phyloP scores from a whole-genome alignment of 2,797 vertebrate species.

The Sebastes diploproa region DNA sequence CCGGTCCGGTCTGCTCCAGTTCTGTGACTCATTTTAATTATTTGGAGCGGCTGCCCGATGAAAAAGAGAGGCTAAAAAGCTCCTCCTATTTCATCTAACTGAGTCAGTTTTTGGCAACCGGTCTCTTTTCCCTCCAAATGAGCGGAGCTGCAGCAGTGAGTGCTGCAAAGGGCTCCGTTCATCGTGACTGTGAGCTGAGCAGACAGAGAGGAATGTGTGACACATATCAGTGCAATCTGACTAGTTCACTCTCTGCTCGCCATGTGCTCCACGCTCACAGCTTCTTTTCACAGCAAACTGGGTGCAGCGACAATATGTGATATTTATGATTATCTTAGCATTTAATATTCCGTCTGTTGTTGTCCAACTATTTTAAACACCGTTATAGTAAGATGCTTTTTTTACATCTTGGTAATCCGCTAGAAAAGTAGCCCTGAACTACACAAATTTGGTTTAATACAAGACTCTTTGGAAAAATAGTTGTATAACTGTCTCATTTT shows the following conservation, averaged over 20 bases:
- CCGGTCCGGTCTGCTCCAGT: slow-evolving; percentile 64
- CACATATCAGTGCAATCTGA: slow-evolving; percentile 39
- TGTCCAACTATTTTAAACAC: neutral
- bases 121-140: slow-evolving; percentile 61
- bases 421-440: neutral
- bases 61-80: slow-evolving; percentile 40
- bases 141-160: slow-evolving; percentile 30
- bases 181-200: slow-evolving; percentile 48
- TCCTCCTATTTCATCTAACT: slow-evolving; percentile 64
- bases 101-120: slow-evolving; percentile 72
- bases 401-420: neutral
- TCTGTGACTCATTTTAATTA: slow-evolving; percentile 67
- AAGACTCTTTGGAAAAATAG: neutral
- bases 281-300: neutral
- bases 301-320: neutral
- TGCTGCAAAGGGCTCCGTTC: slow-evolving; percentile 15
- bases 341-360: neutral
- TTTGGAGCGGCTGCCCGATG: slow-evolving; percentile 19
- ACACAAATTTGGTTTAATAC: neutral
- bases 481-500: neutral
- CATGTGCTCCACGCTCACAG: neutral
- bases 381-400: neutral
- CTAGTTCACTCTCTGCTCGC: slow-evolving; percentile 9
- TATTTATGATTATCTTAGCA: neutral
- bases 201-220: slow-evolving; percentile 68